Conservation (phyloP, 2,797 vertebrate genomes). For the Sternotherus odoratus region DNA sequence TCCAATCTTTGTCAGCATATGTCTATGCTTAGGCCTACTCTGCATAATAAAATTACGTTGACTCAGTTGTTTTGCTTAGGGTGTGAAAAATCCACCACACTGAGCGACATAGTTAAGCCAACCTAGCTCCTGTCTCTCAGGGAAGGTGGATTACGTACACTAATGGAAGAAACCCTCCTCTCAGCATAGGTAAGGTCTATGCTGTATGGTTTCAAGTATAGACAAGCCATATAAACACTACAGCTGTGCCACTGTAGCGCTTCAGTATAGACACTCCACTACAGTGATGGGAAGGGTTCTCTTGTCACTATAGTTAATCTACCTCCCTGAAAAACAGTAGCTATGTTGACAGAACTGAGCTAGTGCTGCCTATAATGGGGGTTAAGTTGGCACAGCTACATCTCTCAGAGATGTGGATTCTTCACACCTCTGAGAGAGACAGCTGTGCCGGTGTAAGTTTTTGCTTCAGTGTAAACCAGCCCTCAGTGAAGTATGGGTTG, state of each 20-base stretch:
- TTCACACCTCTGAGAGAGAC: not conserved
- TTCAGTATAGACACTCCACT: not conserved
- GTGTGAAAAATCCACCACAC: not conserved
- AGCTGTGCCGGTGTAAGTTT: not conserved
- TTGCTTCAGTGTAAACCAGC: too few species aligned
- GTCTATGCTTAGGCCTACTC: not conserved
- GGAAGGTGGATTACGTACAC: not conserved
- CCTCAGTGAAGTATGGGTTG: rapidly evolving
- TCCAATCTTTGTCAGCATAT: not conserved
- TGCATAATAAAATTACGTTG: not conserved
- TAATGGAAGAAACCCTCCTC: not conserved
- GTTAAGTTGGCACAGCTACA: not conserved
- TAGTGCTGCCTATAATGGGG: not conserved
- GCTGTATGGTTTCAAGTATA: not conserved
- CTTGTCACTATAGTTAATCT: not conserved
- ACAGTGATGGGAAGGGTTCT: not conserved
- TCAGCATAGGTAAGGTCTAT: not conserved
- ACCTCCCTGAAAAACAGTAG: not conserved
- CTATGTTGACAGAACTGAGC: not conserved
- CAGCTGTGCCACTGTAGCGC: not conserved
- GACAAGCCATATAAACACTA: not conserved
- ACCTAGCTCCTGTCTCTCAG: not conserved
- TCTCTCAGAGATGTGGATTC: not conserved
- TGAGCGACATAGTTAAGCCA: not conserved
- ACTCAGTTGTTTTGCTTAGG: not conserved